These are phyloP conservation scores for Phalacrocorax pelagicus DNA, from an alignment of 2,113 vertebrate species.

Conservation along the genomic window DNA sequence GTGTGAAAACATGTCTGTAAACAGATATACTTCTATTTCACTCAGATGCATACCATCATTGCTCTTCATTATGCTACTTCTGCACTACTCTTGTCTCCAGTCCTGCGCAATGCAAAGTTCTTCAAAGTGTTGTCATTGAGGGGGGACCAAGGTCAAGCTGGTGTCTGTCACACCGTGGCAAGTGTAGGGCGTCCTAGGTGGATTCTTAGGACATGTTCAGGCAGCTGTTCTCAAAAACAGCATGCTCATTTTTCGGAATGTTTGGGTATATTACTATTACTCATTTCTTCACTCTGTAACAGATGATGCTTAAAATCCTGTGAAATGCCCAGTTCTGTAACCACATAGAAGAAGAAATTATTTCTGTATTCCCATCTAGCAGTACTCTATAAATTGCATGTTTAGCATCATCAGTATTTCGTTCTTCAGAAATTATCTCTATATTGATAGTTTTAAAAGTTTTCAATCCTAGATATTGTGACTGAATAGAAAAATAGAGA, in stretches of 20 bases:
- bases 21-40: background rate
- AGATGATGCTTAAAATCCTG: background rate
- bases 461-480: background rate
- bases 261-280: background rate
- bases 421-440: background rate
- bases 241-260: background rate
- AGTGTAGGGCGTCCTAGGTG: accelerated
- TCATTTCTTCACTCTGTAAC: background rate
- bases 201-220: background rate
- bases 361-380: background rate
- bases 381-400: background rate
- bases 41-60: background rate
- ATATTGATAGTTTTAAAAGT: background rate
- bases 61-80: background rate
- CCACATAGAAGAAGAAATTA: background rate
- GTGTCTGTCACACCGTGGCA: background rate
- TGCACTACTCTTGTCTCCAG: background rate
- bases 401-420: background rate
- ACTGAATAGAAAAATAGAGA: background rate
- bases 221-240: background rate
- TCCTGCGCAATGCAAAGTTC: background rate
- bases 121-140: background rate
- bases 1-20: background rate
- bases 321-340: background rate
- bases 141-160: background rate